Percentiles rank a stretch among this genome's conserved stretches.
These are phyloP conservation scores for Dicentrarchus labrax DNA, from an alignment of 2,113 vertebrate species.

Conservation along the genomic window DNA sequence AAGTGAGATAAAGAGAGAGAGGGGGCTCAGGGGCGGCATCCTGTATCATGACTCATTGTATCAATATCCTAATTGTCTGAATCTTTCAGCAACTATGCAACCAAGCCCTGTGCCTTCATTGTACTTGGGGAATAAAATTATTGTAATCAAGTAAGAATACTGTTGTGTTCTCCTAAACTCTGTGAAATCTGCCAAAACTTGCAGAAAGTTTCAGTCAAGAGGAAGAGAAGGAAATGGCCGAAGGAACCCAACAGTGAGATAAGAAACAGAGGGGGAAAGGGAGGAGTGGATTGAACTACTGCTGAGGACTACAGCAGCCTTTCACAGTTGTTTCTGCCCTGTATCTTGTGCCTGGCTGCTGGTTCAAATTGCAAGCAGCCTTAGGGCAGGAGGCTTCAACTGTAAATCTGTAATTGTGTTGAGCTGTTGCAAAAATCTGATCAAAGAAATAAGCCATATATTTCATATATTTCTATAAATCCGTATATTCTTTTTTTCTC, in stretches of 20 bases:
- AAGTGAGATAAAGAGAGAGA: constrained; percentile 17
- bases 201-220: constrained; percentile 36
- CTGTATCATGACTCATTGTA: constrained; percentile 16
- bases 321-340: constrained; percentile 26
- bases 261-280: constrained; percentile 41
- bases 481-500: not conserved
- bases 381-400: not conserved
- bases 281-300: constrained; percentile 23
- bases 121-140: constrained; percentile 25
- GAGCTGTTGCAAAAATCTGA: not conserved
- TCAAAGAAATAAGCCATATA: not conserved
- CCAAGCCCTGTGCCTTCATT: constrained; percentile 17
- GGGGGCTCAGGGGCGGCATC: not conserved
- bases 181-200: constrained; percentile 44
- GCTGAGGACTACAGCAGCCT: constrained; percentile 17
- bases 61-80: constrained; percentile 17
- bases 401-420: not conserved
- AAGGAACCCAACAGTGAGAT: constrained; percentile 59
- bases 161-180: constrained; percentile 3
- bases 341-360: not conserved
- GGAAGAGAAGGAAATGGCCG: constrained; percentile 50
- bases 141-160: constrained; percentile 11
- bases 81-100: constrained; percentile 18
- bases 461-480: not conserved
- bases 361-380: constrained; percentile 5